Base-by-base conservation (phyloP, 1,140 invertebrate genomes). In the Cydia splendana region DNA sequence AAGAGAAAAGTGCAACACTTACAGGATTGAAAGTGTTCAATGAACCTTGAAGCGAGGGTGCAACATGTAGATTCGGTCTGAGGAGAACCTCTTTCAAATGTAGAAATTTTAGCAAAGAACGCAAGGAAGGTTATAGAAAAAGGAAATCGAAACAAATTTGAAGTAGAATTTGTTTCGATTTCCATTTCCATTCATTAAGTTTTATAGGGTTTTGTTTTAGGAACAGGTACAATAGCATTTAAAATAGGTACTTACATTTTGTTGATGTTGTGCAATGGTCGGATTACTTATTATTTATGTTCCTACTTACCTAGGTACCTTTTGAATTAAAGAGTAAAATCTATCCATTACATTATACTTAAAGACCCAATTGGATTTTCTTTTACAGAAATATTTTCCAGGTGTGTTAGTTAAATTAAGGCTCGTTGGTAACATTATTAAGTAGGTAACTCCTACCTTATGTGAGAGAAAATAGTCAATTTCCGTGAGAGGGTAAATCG, bases 391-490 rank as follows among this genome's bases (percentile, higher is more conserved):
- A 48, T 4, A 15, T 48, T 4, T 18, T 53, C n/a, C 4, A 53
- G 9, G 6, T 7, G 15, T 62, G 9, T 62, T 12, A 62, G 0
- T 24, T 0, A 24, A 62, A 62, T 20, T 13, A 48, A 45, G 6
- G 42, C 6, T 13, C 28, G 15, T 67, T 71, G 18, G 30, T n/a
- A 20, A 42, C 34, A 71, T 71, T 42, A 45, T 71, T 42, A 71
- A 20, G 67, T 42, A 71, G 18, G 67, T 9, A 71, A 45, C 34
- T 42, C 34, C 30, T 2, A 71, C 67, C 67, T 71, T 71, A 45
- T 67, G 76, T 77, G 42, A 13, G 73, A 28, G 76, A 53, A 73
- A 77, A 77, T 73, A 73, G 76, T 51, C 76, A 77, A 77, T 77
- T 77, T 77, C 12, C 76, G 45, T 73, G 76, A 77, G 76, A 77